A percentile compares a stretch with the other conserved stretches of the same genome.
Conservation (phyloP, 2,113 vertebrate genomes). For the Hyperopisus bebe region DNA sequence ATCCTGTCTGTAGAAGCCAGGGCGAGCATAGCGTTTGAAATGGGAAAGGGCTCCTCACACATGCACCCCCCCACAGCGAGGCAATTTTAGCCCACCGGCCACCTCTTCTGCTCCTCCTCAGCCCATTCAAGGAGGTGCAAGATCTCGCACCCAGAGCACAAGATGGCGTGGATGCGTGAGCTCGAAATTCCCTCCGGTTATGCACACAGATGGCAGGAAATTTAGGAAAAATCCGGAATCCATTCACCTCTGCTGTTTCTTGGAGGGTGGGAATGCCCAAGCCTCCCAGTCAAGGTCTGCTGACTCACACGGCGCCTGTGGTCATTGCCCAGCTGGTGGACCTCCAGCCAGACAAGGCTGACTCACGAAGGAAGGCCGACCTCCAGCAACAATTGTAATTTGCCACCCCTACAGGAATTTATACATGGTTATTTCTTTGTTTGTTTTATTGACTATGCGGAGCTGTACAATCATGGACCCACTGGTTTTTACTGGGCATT, state of each 20-base stretch:
- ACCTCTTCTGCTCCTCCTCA: not conserved
- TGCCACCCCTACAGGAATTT: not conserved
- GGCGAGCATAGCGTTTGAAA: slow-evolving; percentile 6
- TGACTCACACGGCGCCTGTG: not conserved
- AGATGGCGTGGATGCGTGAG: not conserved
- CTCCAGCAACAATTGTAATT: not conserved
- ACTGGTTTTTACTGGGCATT: not conserved
- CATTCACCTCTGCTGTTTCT: not conserved
- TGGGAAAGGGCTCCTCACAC: not conserved
- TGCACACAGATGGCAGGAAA: not conserved
- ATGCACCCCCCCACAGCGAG: not conserved
- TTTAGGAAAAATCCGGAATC: not conserved
- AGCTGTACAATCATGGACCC: not conserved
- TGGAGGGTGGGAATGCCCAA: not conserved
- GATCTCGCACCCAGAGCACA: not conserved
- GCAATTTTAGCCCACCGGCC: not conserved
- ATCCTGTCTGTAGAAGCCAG: slow-evolving; percentile 40
- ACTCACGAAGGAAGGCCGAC: not conserved
- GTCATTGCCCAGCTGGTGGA: not conserved
- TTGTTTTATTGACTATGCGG: not conserved
- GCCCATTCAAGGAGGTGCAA: not conserved
- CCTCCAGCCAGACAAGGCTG: not conserved
- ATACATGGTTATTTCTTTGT: not conserved
- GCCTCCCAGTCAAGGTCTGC: not conserved
- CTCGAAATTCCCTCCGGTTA: not conserved